Percentiles rank a stretch among this genome's conserved stretches.
phyloP scores from a whole-genome alignment of 2,888 invertebrate genomes.

The Acronicta alni region DNA sequence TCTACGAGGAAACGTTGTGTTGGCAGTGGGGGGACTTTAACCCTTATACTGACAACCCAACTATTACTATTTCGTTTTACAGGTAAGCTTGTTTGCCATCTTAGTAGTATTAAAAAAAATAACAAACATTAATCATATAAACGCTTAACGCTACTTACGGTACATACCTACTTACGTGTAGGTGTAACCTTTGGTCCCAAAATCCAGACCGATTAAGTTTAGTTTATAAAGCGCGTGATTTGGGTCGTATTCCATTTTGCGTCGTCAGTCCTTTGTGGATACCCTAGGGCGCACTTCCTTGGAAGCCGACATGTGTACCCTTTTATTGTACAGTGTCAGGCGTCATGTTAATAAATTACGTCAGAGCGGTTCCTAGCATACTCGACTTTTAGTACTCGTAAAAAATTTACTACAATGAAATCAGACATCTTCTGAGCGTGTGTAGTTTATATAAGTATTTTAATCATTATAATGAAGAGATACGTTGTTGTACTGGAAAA shows the following conservation, averaged over 20 bases:
- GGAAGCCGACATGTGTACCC: constrained; percentile 34
- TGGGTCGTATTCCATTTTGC: constrained; percentile 31
- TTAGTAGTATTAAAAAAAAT: too few species aligned
- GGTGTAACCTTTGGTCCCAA: neutral
- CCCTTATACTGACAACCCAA: too few species aligned
- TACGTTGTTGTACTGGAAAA: too few species aligned
- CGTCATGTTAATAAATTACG: constrained; percentile 52
- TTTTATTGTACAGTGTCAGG: constrained; percentile 52
- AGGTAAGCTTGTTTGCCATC: too few species aligned
- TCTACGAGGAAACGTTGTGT: too few species aligned
- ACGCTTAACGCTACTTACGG: too few species aligned
- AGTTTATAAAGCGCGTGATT: constrained; percentile 37
- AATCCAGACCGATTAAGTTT: constrained; percentile 18
- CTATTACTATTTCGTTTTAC: too few species aligned
- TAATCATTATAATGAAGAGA: constrained; percentile 6
- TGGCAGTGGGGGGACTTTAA: too few species aligned
- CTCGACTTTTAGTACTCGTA: constrained; percentile 54
- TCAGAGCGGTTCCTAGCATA: constrained; percentile 37
- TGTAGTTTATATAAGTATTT: constrained; percentile 11
- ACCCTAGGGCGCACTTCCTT: constrained; percentile 37
- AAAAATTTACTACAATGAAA: constrained; percentile 50
- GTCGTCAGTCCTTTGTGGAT: constrained; percentile 20
- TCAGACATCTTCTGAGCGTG: constrained; percentile 14
- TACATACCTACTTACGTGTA: neutral
- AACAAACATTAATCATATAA: too few species aligned